A percentile compares a stretch with the other conserved stretches of the same genome.
Conservation (phyloP, 2,113 vertebrate genomes). For the Platycercus adscitus region DNA sequence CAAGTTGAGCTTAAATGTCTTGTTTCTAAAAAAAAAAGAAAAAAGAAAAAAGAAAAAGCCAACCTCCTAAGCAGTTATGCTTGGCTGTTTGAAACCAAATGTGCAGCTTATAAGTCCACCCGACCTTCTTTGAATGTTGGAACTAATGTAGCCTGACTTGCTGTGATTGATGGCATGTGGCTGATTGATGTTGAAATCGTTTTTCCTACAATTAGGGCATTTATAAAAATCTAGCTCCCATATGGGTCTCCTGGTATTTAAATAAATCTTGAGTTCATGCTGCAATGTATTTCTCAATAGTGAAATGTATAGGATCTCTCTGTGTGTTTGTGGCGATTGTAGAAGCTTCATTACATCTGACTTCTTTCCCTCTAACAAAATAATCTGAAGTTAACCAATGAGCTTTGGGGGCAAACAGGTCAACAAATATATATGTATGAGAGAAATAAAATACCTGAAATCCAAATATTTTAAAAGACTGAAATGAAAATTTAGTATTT, state of each 20-base stretch:
- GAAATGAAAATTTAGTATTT: neutral
- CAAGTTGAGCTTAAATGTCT: neutral
- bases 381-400: neutral
- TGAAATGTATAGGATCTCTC: neutral
- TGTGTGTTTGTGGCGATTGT: neutral
- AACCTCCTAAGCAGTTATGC: neutral
- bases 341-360: neutral
- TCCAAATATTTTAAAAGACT: neutral
- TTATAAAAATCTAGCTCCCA: constrained; percentile 33
- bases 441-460: neutral
- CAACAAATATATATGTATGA: neutral
- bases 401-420: neutral
- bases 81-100: constrained; percentile 8
- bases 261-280: constrained; percentile 3
- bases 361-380: neutral
- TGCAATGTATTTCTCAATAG: neutral
- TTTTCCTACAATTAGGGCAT: constrained; percentile 11
- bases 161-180: neutral
- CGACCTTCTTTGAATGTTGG: neutral
- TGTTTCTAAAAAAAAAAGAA: neutral
- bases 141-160: constrained; percentile 25
- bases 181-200: constrained; percentile 36
- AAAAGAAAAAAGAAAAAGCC: neutral
- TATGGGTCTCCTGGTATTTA: neutral
- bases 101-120: neutral